Percentiles rank a stretch among this genome's conserved stretches.
Evolutionary conservation across 2,113 vertebrate species (phyloP).

Genomic region (Pollimyrus isidori): DNA sequence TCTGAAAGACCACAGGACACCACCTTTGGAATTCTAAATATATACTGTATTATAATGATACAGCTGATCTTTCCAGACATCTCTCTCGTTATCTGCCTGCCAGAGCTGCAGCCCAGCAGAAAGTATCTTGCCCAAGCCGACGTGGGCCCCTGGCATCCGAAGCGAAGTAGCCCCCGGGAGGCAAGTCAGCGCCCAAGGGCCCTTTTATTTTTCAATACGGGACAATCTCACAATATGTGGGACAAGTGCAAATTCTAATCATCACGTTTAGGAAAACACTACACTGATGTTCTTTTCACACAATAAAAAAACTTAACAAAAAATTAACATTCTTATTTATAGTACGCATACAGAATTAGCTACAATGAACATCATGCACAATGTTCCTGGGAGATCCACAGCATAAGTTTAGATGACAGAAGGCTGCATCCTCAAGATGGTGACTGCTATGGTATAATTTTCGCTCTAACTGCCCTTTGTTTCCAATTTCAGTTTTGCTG

Average conservation of each 20-base stretch:
- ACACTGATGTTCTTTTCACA: neutral
- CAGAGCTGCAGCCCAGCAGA: neutral
- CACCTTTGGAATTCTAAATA: neutral
- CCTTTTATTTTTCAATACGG: no score
- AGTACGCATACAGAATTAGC: neutral
- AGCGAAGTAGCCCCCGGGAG: no score
- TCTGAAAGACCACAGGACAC: no score
- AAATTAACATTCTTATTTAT: neutral
- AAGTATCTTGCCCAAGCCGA: neutral
- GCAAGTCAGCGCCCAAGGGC: no score
- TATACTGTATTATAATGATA: neutral
- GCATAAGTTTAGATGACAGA: neutral
- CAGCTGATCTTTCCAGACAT: neutral
- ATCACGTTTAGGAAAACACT: neutral
- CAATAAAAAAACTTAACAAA: neutral
- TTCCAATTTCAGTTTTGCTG: neutral
- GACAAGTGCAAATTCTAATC: neutral
- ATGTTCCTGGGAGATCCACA: neutral
- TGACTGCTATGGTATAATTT: neutral
- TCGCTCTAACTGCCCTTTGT: neutral
- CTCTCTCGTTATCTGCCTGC: neutral
- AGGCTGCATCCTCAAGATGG: neutral
- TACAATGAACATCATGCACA: neutral
- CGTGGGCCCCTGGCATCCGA: no score
- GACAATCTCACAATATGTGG: no score